Evolutionary conservation across 2,888 invertebrate genomes (phyloP).

Genomic region (Apantesis nais): DNA sequence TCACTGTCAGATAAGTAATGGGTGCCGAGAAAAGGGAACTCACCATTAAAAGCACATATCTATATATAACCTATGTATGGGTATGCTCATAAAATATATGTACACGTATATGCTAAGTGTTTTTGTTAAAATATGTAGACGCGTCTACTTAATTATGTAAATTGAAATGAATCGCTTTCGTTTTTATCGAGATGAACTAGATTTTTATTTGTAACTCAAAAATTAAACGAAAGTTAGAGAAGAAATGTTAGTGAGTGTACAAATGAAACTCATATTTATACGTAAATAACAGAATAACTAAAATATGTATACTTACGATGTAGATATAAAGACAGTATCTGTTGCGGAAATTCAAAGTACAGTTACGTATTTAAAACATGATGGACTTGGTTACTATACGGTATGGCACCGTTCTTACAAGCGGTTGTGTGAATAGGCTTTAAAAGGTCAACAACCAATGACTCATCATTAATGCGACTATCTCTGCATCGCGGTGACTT

Average conservation of each 20-base stretch:
- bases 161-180: constrained; percentile 14
- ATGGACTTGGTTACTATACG: constrained; percentile 39
- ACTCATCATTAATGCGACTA: constrained; percentile 58
- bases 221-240: constrained; percentile 14
- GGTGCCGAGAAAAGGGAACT: constrained; percentile 37
- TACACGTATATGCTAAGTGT: not conserved
- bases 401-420: constrained; percentile 30
- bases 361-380: constrained; percentile 36
- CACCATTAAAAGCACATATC: not conserved
- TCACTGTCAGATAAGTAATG: constrained; percentile 50
- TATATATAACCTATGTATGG: not conserved
- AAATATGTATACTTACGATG: not conserved
- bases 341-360: constrained; percentile 14
- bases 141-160: constrained; percentile 3
- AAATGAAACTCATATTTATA: not conserved
- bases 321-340: not conserved
- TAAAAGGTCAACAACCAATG: constrained; percentile 67
- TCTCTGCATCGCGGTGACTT: constrained; percentile 48
- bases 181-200: constrained; percentile 21
- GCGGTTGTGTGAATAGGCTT: constrained; percentile 47
- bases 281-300: not conserved
- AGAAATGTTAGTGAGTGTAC: not conserved
- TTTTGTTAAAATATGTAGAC: constrained; percentile 14
- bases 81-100: not conserved
- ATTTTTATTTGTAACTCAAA: constrained; percentile 10